Evolutionary conservation across 2,888 invertebrate species (phyloP).

Genomic region (Caenorhabditis macrosperma): DNA sequence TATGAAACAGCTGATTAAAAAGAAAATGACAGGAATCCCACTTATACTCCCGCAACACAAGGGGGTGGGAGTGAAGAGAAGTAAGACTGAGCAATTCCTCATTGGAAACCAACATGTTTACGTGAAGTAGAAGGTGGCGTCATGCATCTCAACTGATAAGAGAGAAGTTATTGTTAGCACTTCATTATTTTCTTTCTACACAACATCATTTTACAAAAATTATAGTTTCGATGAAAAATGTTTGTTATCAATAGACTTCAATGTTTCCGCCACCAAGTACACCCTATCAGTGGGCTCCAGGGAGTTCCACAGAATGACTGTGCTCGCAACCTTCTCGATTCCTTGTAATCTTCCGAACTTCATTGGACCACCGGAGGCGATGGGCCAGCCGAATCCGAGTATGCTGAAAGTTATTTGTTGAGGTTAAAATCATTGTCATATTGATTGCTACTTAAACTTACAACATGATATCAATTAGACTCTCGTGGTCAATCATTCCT

Average conservation of each 20-base stretch:
- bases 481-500: constrained; percentile 65
- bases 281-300: constrained; percentile 50
- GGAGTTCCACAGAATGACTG: constrained; percentile 39
- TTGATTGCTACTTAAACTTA: constrained; percentile 2
- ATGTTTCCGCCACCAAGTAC: constrained; percentile 29
- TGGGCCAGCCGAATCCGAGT: constrained; percentile 73
- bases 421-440: too few species aligned
- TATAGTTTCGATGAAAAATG: too few species aligned
- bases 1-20: not conserved
- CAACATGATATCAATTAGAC: constrained; percentile 74
- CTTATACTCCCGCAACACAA: not conserved
- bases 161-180: too few species aligned
- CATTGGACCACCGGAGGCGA: constrained; percentile 70
- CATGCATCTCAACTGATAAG: too few species aligned
- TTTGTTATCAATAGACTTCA: constrained; percentile 11
- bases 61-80: too few species aligned
- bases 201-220: too few species aligned
- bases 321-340: constrained; percentile 54
- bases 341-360: constrained; percentile 55
- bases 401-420: constrained; percentile 57
- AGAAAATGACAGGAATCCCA: not conserved
- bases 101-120: too few species aligned
- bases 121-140: too few species aligned
- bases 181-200: too few species aligned
- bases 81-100: constrained; percentile 7